Conservation (phyloP, 2,113 vertebrate species). For the Plotosus lineatus region DNA sequence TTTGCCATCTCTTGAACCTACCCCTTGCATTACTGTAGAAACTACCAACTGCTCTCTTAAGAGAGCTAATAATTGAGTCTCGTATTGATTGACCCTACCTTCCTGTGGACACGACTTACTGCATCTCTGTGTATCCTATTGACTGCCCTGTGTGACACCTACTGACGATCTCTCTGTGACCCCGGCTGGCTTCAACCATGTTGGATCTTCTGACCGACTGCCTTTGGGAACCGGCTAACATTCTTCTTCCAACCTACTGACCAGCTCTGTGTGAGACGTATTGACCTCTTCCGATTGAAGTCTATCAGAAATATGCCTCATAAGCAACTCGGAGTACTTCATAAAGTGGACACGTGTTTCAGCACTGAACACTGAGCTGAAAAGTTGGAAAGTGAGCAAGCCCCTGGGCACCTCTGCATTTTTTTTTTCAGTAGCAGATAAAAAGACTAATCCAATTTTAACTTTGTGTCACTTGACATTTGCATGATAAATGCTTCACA, state of each 20-base stretch:
- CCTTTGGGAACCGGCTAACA: no score
- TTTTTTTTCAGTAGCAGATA: neutral
- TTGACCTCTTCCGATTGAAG: neutral
- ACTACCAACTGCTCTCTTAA: no score
- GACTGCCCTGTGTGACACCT: neutral
- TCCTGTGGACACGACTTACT: neutral
- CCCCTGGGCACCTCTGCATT: neutral
- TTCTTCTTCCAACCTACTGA: no score
- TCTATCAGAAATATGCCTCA: neutral
- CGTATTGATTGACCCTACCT: neutral
- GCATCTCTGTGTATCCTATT: neutral
- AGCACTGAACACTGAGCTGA: conserved; percentile 1
- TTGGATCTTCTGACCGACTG: neutral
- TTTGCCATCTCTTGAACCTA: neutral
- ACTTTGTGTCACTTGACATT: conserved; percentile 17
- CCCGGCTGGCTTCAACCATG: neutral
- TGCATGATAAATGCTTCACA: conserved; percentile 14
- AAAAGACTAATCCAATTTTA: conserved; percentile 14
- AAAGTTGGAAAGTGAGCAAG: neutral
- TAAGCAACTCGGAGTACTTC: neutral
- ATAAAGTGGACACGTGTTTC: neutral
- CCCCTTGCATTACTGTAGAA: neutral
- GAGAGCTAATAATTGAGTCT: no score
- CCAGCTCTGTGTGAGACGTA: neutral
- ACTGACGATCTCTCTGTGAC: neutral